Evolutionary conservation across 2,797 vertebrate species (phyloP).

Genomic region (Myripristis jacobus): DNA sequence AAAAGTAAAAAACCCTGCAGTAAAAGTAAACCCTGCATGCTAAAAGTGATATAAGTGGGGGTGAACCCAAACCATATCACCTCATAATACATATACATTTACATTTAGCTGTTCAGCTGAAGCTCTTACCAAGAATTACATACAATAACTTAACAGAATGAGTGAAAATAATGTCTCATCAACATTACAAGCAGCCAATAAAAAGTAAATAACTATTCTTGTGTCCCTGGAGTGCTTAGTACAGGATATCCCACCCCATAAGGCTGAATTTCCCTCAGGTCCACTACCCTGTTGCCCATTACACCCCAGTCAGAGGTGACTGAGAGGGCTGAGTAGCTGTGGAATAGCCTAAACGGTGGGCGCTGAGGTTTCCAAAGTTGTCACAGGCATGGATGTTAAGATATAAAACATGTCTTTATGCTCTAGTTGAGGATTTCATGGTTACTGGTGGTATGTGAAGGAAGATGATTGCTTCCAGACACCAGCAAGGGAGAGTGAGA

Average conservation of each 20-base stretch:
- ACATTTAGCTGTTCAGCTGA: too few species aligned
- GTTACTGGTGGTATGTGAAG: constrained; percentile 78
- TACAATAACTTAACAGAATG: too few species aligned
- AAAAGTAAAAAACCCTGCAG: too few species aligned
- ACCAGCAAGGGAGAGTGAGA: constrained; percentile 29
- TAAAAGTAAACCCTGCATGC: too few species aligned
- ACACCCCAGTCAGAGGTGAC: constrained; percentile 44
- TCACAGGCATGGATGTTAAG: constrained; percentile 78
- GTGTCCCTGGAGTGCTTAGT: constrained; percentile 1
- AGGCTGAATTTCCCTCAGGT: constrained; percentile 3
- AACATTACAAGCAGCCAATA: not conserved
- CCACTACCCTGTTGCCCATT: constrained; percentile 26
- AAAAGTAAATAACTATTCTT: constrained; percentile 3
- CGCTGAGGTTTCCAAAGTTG: constrained; percentile 74
- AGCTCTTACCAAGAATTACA: too few species aligned
- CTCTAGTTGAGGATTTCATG: constrained; percentile 80
- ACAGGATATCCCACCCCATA: not conserved
- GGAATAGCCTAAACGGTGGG: constrained; percentile 64
- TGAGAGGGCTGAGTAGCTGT: constrained; percentile 35
- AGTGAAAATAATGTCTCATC: not conserved
- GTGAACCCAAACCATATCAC: too few species aligned
- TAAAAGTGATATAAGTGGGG: too few species aligned
- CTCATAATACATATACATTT: too few species aligned
- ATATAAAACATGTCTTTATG: constrained; percentile 83
- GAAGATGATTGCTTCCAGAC: constrained; percentile 85